Evolutionary conservation across 2,888 invertebrate species (phyloP), one percentile per base, ranked within the genome.

Genomic region (Eupithecia subumbrata): DNA sequence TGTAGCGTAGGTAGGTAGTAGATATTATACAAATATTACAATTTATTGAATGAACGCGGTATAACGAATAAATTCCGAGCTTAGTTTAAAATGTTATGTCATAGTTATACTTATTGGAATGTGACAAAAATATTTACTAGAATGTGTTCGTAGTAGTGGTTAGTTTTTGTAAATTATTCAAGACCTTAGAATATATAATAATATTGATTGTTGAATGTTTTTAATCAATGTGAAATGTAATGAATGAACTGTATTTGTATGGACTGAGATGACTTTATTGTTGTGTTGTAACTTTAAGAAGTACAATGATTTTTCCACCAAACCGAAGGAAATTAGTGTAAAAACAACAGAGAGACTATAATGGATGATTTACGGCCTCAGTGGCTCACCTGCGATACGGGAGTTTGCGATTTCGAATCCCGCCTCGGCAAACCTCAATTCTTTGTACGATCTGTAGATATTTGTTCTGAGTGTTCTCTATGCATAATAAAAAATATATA

Each of bases 11-110:
- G 76, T 87, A 87, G 84, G 75, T 12, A 56, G 56, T 56, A 60
- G 25, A 25, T 60, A 60, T 45, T 87, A 78, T 86, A 85, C 86
- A 87, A 88, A 82, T 76, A 64, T 22, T 45, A 40, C 40, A 43
- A 68, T 75, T 22, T 72, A 72, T 48, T 66, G 16, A 77, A 70
- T 70, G 48, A 68, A 75, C 68, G 72, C 56, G 25, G 70, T 70
- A 82, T 84, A 87, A 83, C 71, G 79, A 84, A 86, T 82, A 89
- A 90, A 81, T 84, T 84, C 89, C 86, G 91, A 92, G 92, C 90
- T 92, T 92, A 92, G 87, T 81, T 70, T 83, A 83, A 85, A 84
- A 83, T 85, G 84, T 87, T 82, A 84, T 85, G 84, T 82, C 81
- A 83, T 43, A 43, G 85, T 84, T 87, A 82, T 83, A 83, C 81